A percentile compares a stretch with the other conserved stretches of the same genome.
Conservation (phyloP, 1,140 invertebrate species). For the Babylonia areolata region DNA sequence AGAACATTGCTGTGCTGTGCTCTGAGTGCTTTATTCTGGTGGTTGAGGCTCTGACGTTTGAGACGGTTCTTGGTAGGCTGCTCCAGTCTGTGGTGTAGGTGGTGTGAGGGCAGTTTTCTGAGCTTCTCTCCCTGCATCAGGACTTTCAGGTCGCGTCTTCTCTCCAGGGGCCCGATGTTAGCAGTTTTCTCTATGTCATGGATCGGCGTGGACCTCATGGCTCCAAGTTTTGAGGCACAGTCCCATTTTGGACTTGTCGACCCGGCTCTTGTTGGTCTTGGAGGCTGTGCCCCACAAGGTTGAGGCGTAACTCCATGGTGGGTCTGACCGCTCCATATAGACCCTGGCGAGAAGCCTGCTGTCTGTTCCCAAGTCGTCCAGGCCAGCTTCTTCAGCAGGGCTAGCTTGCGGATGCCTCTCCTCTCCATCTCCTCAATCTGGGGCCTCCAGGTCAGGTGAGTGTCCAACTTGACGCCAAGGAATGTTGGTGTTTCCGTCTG, state of each 20-base stretch:
- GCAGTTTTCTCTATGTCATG: not conserved
- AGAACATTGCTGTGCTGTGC: not conserved
- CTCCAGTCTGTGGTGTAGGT: conserved; percentile 23
- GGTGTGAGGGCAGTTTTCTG: conserved; percentile 29
- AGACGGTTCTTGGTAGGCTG: conserved; percentile 35
- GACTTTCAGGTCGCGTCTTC: conserved; percentile 5
- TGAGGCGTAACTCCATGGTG: conserved; percentile 37
- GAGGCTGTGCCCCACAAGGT: conserved; percentile 35
- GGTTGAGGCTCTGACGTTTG: conserved; percentile 36
- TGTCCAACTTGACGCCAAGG: conserved; percentile 36
- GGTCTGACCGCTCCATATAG: conserved; percentile 35
- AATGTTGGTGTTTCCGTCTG: conserved; percentile 30
- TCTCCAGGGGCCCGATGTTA: conserved; percentile 22
- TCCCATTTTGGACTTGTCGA: conserved; percentile 35
- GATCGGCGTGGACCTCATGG: conserved; percentile 28
- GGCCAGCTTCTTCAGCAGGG: conserved; percentile 36
- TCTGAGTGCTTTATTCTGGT: conserved; percentile 30
- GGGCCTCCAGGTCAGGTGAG: conserved; percentile 38
- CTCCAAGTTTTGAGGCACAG: conserved; percentile 19
- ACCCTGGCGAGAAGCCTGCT: conserved; percentile 23
- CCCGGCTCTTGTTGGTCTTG: conserved; percentile 26
- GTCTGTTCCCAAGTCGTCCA: conserved; percentile 39
- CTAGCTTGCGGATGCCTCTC: conserved; percentile 20
- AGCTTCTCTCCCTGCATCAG: conserved; percentile 22
- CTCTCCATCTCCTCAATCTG: conserved; percentile 27